Evolutionary conservation across 23 tunicate genomes (phyloP).

Genomic region (Halocynthia roretzi): DNA sequence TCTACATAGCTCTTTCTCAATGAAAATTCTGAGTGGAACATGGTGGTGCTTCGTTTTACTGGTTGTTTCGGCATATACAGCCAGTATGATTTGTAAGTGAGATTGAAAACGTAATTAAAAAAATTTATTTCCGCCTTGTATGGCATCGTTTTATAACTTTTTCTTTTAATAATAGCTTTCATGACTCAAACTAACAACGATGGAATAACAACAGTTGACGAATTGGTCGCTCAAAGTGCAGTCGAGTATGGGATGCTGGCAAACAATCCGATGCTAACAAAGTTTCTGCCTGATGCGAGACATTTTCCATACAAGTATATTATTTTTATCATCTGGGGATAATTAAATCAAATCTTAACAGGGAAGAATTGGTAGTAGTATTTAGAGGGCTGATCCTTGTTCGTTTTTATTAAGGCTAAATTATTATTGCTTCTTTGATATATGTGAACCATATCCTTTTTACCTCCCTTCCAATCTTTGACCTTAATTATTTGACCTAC

Average conservation of each 20-base stretch:
- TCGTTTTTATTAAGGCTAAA: no score
- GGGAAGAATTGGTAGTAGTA: no score
- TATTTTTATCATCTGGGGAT: neutral
- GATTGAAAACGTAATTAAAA: neutral
- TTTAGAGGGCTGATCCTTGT: no score
- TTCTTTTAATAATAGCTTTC: constrained; percentile 17
- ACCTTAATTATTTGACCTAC: no score
- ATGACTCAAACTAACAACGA: constrained; percentile 44
- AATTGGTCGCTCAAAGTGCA: constrained; percentile 40
- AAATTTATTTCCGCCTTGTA: neutral
- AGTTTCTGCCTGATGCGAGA: constrained; percentile 33
- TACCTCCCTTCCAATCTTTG: no score
- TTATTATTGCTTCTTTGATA: no score
- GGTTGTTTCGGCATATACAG: constrained; percentile 56
- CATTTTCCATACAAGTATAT: constrained; percentile 39
- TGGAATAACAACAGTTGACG: constrained; percentile 40
- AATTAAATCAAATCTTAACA: neutral
- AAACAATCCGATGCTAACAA: constrained; percentile 34
- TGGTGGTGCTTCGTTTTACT: constrained; percentile 60
- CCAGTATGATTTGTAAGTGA: constrained; percentile 59
- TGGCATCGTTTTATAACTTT: constrained; percentile 1
- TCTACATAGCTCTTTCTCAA: constrained; percentile 26
- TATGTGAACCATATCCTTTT: no score
- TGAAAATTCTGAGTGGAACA: constrained; percentile 39
- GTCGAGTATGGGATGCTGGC: constrained; percentile 34